These are phyloP conservation scores for Myiotriccus ornatus DNA, from an alignment of 2,797 vertebrate genomes.

Conservation along the genomic window DNA sequence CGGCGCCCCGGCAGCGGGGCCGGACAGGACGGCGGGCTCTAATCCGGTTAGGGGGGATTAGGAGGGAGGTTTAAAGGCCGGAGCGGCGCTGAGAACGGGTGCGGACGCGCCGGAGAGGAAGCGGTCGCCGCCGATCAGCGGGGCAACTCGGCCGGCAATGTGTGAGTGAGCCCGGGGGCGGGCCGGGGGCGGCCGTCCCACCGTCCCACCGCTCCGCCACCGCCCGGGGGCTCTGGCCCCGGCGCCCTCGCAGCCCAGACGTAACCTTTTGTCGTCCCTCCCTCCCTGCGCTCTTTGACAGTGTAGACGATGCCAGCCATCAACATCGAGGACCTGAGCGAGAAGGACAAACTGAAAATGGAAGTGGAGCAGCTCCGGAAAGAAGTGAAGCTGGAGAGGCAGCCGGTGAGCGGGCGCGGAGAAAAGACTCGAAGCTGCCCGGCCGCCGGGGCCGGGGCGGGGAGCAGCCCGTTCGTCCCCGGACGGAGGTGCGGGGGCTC, in stretches of 20 bases:
- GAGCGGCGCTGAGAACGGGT: background rate
- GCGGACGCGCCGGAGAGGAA: background rate
- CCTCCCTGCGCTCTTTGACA: background rate
- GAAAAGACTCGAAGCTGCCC: background rate
- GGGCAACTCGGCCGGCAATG: background rate
- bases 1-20: background rate
- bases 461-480: background rate
- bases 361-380: conserved; percentile 89
- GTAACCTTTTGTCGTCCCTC: background rate
- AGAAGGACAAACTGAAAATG: conserved; percentile 92
- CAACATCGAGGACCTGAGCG: conserved; percentile 89
- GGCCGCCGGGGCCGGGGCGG: background rate
- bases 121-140: background rate
- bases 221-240: background rate
- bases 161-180: conserved; percentile 23
- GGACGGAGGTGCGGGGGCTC: background rate
- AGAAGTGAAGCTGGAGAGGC: conserved; percentile 89
- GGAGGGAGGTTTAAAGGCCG: conserved; percentile 23
- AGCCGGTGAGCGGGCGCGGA: conserved; percentile 81
- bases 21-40: background rate
- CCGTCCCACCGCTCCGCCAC: background rate
- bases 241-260: background rate
- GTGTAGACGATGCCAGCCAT: conserved; percentile 87
- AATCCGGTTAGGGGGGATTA: conserved; percentile 43
- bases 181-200: conserved; percentile 20